Evolutionary conservation across 1,140 invertebrate species (phyloP), one percentile per base, ranked within the genome.

Genomic region (Drosophila athabasca): DNA sequence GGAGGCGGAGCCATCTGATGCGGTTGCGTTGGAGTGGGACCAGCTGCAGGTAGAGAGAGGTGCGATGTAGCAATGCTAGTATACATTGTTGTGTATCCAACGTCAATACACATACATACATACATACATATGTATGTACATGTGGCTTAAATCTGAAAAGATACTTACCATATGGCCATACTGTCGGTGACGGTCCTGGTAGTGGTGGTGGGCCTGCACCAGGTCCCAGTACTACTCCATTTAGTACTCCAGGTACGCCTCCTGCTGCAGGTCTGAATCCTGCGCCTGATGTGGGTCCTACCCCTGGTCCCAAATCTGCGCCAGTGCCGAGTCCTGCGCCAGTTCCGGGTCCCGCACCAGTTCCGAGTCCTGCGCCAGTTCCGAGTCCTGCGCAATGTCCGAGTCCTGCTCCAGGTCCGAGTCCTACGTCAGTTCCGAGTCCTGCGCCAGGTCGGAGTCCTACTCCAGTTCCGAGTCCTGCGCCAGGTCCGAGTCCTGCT

Each of bases 1-100:
- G 62, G 66, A 9, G 29, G 29, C 29, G 11, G 54, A 8, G 8
- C 43, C 9, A 50, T 8, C 15, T 58, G 64, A 11, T 57, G 64
- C 11, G 24, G 13, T 26, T 57, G 54, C 13, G 54, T 24, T 19
- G 15, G 43, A 1, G 70, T 43, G 17, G 8, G 4, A 48, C 17
- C 3, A 11, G 45, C 17, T 48, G 45, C 45, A 31, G 8, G 2
- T 8, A 9, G 31, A 31, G 6, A 8, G 29, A 8, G 17, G 45
- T 11, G 9, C 5, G 0, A 1, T 22, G 54, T 2, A 54, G 24
- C 39, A 53, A 46, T 9, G 6, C 41, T 29, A 8, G 50, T 39
- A 44, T 60, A 59, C 1, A n/a, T n/a, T n/a, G n/a, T n/a, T n/a
- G n/a, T n/a, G n/a, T n/a, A n/a, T n/a, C n/a, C n/a, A n/a, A n/a